Percentiles rank a stretch among this genome's conserved stretches.
These are phyloP conservation scores for Tapirus terrestris DNA, from an alignment of 2,113 vertebrate species.

Conservation along the genomic window DNA sequence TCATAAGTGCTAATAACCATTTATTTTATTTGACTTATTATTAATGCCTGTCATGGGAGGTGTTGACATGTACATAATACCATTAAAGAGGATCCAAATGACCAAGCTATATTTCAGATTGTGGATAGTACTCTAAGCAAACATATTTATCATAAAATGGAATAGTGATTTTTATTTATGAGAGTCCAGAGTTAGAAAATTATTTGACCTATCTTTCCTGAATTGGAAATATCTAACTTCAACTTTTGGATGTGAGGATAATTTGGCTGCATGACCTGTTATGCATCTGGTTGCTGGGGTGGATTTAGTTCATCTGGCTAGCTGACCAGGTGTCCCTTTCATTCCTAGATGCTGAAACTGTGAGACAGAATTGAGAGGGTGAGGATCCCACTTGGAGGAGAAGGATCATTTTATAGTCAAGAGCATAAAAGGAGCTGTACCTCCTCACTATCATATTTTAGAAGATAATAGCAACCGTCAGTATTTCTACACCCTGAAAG, in stretches of 20 bases:
- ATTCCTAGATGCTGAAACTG: neutral
- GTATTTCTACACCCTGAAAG: conserved; percentile 4
- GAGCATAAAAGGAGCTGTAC: neutral
- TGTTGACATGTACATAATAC: conserved; percentile 25
- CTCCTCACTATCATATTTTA: neutral
- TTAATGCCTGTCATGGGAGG: neutral
- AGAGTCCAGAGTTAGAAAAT: conserved; percentile 15
- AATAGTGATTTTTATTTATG: conserved; percentile 40
- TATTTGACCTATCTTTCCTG: conserved; percentile 36
- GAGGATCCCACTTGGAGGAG: neutral
- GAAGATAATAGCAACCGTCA: neutral
- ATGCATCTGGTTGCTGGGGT: neutral
- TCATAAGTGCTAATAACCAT: conserved; percentile 31
- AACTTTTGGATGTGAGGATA: neutral
- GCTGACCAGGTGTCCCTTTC: neutral
- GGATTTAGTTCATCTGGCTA: neutral
- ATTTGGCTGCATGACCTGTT: neutral
- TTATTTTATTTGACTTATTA: conserved; percentile 63
- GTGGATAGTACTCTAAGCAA: neutral
- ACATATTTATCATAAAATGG: conserved; percentile 36
- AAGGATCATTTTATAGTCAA: neutral
- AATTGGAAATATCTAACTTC: conserved; percentile 29
- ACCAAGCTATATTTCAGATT: conserved; percentile 29
- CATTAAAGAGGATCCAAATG: neutral
- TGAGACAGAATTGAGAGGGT: neutral